Evolutionary conservation across 2,888 invertebrate species (phyloP).

Genomic region (Acanthosepion esculentum): DNA sequence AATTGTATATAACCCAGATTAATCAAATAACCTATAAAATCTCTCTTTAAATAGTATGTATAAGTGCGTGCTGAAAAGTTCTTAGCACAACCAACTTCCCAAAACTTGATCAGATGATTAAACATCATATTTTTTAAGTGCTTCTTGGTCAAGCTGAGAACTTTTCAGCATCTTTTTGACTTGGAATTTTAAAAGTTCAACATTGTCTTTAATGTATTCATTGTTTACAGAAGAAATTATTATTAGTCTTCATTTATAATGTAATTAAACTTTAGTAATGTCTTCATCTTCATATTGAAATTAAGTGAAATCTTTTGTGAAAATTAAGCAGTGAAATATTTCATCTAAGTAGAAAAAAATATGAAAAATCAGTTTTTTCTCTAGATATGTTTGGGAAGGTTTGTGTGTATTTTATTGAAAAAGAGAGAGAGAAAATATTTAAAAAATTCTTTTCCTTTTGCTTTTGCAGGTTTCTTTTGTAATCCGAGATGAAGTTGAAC

Average conservation of each 20-base stretch:
- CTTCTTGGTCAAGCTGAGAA: too few relatives aligned
- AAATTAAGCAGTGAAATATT: not conserved
- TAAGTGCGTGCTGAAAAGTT: too few relatives aligned
- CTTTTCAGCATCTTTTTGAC: too few relatives aligned
- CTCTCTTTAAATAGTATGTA: too few relatives aligned
- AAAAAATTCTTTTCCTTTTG: not conserved
- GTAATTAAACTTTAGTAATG: not conserved
- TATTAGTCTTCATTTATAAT: not conserved
- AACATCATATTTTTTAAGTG: too few relatives aligned
- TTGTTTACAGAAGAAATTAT: too few relatives aligned
- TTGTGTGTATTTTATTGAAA: not conserved
- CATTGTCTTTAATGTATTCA: too few relatives aligned
- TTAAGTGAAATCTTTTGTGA: not conserved
- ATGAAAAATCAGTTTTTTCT: not conserved
- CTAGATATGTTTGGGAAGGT: not conserved
- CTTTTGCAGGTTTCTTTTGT: slow-evolving; percentile 91
- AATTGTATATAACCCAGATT: too few relatives aligned
- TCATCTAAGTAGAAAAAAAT: not conserved
- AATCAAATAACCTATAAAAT: too few relatives aligned
- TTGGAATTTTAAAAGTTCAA: too few relatives aligned
- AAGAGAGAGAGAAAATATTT: not conserved
- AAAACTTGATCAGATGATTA: too few relatives aligned
- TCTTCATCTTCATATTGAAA: not conserved
- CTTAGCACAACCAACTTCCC: too few relatives aligned
- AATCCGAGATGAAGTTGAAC: slow-evolving; percentile 95